phyloP scores from a whole-genome alignment of 2,888 invertebrate genomes.

The Lasioglossum calceatum region DNA sequence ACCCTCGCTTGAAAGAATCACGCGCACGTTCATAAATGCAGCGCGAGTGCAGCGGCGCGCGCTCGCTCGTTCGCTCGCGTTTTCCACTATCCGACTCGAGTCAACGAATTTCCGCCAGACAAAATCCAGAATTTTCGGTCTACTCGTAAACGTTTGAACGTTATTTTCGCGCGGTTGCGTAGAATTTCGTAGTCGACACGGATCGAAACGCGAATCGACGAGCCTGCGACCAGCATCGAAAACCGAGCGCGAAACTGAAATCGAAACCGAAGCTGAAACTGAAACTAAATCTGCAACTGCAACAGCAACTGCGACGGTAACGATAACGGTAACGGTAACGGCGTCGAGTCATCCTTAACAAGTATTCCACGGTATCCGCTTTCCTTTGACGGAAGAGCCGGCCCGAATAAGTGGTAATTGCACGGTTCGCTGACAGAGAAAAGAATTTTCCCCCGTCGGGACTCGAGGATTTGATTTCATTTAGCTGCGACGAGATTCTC shows the following conservation, averaged over 20 bases:
- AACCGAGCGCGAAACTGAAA: neutral
- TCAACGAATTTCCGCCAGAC: neutral
- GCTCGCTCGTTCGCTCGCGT: neutral
- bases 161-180: neutral
- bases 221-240: neutral
- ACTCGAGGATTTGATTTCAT: constrained; percentile 19
- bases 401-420: neutral
- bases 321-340: neutral
- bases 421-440: neutral
- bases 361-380: neutral
- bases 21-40: neutral
- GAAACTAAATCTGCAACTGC: neutral
- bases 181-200: neutral
- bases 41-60: neutral
- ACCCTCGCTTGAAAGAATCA: neutral
- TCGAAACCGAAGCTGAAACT: neutral
- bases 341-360: neutral
- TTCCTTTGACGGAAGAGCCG: neutral
- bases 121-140: neutral
- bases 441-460: neutral
- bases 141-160: neutral
- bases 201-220: neutral
- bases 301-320: neutral
- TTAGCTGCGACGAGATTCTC: neutral
- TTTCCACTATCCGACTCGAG: neutral